Conservation (phyloP, 2,888 invertebrate genomes). For the Trichogramma dendrolimi region DNA sequence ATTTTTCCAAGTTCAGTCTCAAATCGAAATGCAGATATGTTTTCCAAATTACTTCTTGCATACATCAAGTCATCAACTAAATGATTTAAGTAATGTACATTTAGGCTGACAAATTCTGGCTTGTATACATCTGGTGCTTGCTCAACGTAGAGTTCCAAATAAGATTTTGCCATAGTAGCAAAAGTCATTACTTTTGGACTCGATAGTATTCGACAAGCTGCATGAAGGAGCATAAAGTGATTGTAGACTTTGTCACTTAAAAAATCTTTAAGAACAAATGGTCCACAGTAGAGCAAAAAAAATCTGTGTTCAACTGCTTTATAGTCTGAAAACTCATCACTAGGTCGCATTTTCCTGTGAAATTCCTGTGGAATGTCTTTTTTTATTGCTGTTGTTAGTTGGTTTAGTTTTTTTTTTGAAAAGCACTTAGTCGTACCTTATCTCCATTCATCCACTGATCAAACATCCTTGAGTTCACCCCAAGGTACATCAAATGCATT, state of each 20-base stretch:
- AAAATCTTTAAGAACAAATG: background rate
- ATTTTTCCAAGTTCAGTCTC: background rate
- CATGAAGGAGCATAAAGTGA: background rate
- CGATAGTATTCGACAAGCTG: background rate
- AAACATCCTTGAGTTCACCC: background rate
- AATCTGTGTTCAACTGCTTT: slow-evolving; percentile 3
- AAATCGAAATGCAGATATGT: background rate
- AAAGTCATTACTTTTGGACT: background rate
- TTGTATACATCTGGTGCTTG: background rate
- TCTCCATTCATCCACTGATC: background rate
- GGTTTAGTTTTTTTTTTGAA: background rate
- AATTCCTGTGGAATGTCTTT: too few species aligned
- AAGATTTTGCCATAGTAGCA: too few species aligned
- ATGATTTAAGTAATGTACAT: background rate
- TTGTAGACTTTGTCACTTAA: background rate
- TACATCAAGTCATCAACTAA: background rate
- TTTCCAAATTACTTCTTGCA: slow-evolving; percentile 1
- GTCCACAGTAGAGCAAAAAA: background rate
- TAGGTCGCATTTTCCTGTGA: too few species aligned
- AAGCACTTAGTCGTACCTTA: background rate
- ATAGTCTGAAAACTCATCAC: background rate
- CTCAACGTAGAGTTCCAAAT: background rate
- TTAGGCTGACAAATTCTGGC: slow-evolving; percentile 4
- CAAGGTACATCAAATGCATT: background rate
- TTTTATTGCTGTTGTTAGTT: too few species aligned